Evolutionary conservation across 2,113 vertebrate species (phyloP), one percentile per base, ranked within the genome.

Genomic region (Barbus barbus): DNA sequence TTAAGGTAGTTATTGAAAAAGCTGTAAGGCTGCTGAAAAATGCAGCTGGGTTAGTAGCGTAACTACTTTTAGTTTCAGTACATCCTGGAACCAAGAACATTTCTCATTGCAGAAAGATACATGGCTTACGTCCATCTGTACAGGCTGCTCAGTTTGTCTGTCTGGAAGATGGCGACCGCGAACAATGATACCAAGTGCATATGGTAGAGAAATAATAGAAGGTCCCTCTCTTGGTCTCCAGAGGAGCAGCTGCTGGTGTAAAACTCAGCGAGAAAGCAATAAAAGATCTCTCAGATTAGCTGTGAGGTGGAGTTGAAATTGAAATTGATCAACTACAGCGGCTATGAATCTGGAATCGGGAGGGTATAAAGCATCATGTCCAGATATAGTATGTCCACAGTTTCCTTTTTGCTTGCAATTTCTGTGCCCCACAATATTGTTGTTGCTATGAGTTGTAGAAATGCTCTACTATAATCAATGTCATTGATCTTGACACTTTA

Each of bases 291-390:
- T 84, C 76, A 87, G 87, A 89, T 89, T 90, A 88, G 80, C 88
- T 84, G 67, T 83, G 84, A 86, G 79, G 33, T 81, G 84, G 71
- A 87, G 85, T 61, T 44, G 84, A 88, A 89, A 89, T 89, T 88
- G 81, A 89, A 89, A 90, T 90, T 89, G 89, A 90, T 90, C 82
- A 89, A 88, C 79, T 86, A 88, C 65, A 89, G 79, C 44, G 46
- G 81, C 86, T 85, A 87, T 88, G 85, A 89, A 90, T 90, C 85
- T 84, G 44, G 75, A 86, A 85, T 81, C 60, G 82, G 53, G 63
- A 41, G 77, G 78, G 75, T 79, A 84, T 80, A 53, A 83, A 81
- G 83, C 18, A 65, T n/a, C 22, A 69, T 33, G 83, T 60, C 24
- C 44, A 71, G 51, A 63, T 74, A 74, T 53, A 76, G 74, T 77